Evolutionary conservation across 2,797 vertebrate genomes (phyloP), one percentile per base, ranked within the genome.

Genomic region (Aldrovandia affinis): DNA sequence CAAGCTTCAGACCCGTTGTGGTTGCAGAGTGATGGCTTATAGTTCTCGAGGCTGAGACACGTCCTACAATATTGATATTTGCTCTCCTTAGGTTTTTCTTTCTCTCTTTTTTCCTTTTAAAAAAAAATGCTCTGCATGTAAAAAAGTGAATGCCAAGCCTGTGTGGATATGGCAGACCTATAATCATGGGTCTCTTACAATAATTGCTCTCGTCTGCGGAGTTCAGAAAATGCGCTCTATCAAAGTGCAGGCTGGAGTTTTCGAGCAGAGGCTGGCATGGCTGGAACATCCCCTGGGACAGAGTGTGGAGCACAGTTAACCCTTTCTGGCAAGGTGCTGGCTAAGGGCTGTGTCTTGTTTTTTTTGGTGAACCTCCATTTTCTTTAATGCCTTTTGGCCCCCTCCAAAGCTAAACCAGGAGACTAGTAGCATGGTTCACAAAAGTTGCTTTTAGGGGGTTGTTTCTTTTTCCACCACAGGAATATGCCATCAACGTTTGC

Each of bases 141-240:
- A 88, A 88, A 80, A 85, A 86, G 87, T 0, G 9, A 85, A 75
- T 88, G 89, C 90, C 91, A 91, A 87, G 84, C 89, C 89, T 78
- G 83, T 83, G 91, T 87, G 90, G 89, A 77, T 89, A 87, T 89
- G 79, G 85, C 85, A 89, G 91, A 87, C 85, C 87, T 91, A 89
- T 90, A 93, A 94, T 94, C 91, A 86, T 86, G 86, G 91, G 86
- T 92, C 93, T 95, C 92, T 91, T 91, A 90, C 94, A 92, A 92
- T 94, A 90, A 92, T 91, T 88, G 90, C 92, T 91, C 93, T 89
- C 92, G 93, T 90, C 90, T 91, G 89, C 8, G 33, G 91, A 91
- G 87, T 91, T 90, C 86, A 87, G 90, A 92, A 89, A 91, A 91
- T 86, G 82, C 63, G 85, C 83, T 88, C 88, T 93, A 90, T 93